phyloP scores from a whole-genome alignment of 2,113 vertebrate genomes.

The Argyrosomus japonicus region DNA sequence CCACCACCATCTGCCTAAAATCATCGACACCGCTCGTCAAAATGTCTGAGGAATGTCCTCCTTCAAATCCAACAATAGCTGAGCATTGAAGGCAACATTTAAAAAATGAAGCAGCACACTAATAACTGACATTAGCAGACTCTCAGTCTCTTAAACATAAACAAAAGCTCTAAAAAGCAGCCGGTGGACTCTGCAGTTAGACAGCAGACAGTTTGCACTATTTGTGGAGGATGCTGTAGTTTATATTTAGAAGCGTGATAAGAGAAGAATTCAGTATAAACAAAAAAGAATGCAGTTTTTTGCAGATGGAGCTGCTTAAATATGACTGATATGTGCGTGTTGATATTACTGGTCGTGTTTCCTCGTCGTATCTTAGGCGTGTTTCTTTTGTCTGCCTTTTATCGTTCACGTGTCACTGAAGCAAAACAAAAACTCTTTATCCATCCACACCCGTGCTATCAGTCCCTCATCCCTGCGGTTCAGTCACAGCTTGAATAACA shows the following conservation, averaged over 20 bases:
- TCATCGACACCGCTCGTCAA: background rate
- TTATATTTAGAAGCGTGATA: background rate
- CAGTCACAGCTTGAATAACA: conserved; percentile 1
- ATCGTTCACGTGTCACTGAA: background rate
- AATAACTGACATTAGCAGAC: background rate
- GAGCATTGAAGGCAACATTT: background rate
- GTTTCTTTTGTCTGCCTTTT: background rate
- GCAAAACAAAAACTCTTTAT: background rate
- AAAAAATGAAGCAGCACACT: background rate
- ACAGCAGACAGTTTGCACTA: background rate
- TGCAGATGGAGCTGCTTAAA: background rate
- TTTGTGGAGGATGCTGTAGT: background rate
- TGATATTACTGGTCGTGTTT: too few species aligned
- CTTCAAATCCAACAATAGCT: background rate
- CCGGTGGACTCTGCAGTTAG: background rate
- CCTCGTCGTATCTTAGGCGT: too few species aligned
- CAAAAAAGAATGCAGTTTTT: background rate
- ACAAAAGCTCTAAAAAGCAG: background rate
- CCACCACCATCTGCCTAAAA: background rate
- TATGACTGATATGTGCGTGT: too few species aligned
- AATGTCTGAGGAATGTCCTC: background rate
- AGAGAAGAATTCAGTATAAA: background rate
- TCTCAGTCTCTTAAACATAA: too few species aligned
- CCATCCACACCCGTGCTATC: background rate
- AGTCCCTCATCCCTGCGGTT: background rate